Evolutionary conservation across 2,113 vertebrate species (phyloP).

Genomic region (Ailuropoda melanoleuca): DNA sequence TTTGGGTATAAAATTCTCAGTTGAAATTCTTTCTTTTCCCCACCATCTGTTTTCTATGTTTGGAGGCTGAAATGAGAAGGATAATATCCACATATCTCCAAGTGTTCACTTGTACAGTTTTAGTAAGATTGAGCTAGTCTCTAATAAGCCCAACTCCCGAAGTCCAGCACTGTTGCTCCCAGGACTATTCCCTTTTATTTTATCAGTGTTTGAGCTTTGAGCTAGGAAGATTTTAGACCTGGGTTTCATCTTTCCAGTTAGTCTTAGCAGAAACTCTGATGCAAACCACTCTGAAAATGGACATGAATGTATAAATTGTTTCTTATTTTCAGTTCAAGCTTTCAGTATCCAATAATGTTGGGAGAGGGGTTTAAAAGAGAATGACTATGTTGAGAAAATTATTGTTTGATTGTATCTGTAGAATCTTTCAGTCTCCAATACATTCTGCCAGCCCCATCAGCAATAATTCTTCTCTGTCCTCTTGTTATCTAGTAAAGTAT

Average conservation of each 20-base stretch:
- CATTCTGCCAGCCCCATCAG: neutral
- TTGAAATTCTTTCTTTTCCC: neutral
- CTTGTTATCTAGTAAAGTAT: neutral
- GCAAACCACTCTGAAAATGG: neutral
- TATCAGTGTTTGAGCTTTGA: neutral
- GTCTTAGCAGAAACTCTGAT: neutral
- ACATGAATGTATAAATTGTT: neutral
- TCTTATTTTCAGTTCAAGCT: neutral
- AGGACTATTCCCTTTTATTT: neutral
- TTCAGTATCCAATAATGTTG: neutral
- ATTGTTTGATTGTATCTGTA: neutral
- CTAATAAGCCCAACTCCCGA: neutral
- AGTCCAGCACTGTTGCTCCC: neutral
- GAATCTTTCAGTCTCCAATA: neutral
- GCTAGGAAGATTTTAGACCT: neutral
- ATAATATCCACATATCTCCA: neutral
- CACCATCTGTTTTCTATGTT: neutral
- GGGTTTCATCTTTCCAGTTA: neutral
- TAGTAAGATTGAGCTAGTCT: neutral
- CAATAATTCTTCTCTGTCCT: neutral
- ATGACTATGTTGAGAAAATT: neutral
- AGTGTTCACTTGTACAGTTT: neutral
- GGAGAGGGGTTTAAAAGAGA: neutral
- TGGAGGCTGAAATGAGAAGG: neutral
- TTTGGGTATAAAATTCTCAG: neutral